Evolutionary conservation across 2,797 vertebrate species (phyloP).

Genomic region (Gallinago nigripennis): DNA sequence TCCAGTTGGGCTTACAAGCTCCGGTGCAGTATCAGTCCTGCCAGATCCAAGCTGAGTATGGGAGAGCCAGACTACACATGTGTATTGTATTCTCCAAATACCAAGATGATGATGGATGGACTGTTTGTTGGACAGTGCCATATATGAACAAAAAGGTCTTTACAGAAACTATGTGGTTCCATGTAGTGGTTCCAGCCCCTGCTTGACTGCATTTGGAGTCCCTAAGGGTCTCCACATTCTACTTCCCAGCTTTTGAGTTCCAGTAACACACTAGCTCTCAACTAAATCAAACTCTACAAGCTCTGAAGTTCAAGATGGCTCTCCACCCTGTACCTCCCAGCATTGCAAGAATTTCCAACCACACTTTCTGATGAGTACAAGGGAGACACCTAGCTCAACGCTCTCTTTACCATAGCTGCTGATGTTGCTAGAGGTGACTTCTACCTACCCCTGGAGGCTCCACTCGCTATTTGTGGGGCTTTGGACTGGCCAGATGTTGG

Average conservation of each 20-base stretch:
- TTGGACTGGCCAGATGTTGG: neutral
- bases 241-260: neutral
- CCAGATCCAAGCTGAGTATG: neutral
- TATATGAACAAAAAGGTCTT: neutral
- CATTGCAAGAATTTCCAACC: neutral
- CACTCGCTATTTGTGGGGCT: fast-evolving
- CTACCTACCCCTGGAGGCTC: neutral
- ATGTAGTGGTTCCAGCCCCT: neutral
- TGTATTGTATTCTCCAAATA: neutral
- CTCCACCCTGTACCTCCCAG: neutral
- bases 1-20: neutral
- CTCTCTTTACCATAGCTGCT: neutral
- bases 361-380: neutral
- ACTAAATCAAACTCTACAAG: neutral
- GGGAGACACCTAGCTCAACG: neutral
- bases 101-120: neutral
- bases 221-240: fast-evolving
- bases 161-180: neutral
- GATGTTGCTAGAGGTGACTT: neutral
- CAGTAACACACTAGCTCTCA: neutral
- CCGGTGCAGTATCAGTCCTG: neutral
- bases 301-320: neutral
- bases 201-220: neutral
- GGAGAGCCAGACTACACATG: neutral
- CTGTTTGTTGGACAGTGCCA: neutral